These are phyloP conservation scores for Myocastor coypus DNA, from an alignment of 2,113 vertebrate species.

Conservation along the genomic window DNA sequence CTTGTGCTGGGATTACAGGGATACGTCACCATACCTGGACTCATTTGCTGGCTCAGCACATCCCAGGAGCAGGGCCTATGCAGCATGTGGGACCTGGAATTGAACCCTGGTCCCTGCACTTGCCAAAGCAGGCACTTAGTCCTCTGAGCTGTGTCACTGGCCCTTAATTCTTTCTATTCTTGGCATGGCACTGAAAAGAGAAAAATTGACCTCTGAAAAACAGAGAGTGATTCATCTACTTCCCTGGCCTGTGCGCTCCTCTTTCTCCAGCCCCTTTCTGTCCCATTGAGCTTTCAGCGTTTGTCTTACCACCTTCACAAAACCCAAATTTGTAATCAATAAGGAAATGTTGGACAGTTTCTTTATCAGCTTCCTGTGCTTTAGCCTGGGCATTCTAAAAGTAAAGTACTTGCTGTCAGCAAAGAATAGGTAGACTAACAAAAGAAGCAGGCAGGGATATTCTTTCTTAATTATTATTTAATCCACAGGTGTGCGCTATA, in stretches of 20 bases:
- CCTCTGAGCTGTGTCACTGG: no score
- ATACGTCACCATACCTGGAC: no score
- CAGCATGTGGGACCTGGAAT: no score
- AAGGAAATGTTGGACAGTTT: constrained; percentile 17
- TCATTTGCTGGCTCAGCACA: no score
- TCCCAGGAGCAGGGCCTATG: no score
- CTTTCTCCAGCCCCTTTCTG: not conserved
- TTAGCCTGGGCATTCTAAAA: not conserved
- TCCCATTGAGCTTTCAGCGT: not conserved
- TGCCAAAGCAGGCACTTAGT: no score
- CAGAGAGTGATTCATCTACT: not conserved
- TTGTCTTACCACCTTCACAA: not conserved
- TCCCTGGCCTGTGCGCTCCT: not conserved
- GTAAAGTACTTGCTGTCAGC: not conserved
- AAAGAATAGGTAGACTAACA: not conserved
- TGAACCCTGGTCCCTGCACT: no score
- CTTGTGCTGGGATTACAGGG: no score
- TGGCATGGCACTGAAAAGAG: not conserved
- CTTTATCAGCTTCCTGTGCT: not conserved
- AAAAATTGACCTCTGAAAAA: not conserved
- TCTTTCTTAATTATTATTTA: not conserved
- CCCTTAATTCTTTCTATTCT: not conserved
- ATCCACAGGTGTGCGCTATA: not conserved
- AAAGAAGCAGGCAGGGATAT: not conserved
- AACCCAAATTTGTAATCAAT: not conserved